Evolutionary conservation across 2,888 invertebrate species (phyloP), one percentile per base, ranked within the genome.

Genomic region (Aplocera efformata): DNA sequence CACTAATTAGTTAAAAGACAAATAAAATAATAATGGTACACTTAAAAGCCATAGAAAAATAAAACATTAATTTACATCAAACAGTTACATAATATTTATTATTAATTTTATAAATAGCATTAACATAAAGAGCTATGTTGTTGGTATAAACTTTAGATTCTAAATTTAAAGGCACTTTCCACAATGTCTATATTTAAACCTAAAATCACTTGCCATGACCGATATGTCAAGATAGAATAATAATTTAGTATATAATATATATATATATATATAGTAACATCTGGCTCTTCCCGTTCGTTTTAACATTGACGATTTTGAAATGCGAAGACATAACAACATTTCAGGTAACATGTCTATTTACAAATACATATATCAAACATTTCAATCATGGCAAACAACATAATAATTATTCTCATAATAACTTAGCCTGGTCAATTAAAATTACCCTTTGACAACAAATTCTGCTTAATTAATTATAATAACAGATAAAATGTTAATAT

Each of bases 1-100:
- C n/a, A n/a, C n/a, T n/a, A n/a, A n/a, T n/a, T n/a, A n/a, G n/a
- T n/a, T n/a, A n/a, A n/a, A n/a, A n/a, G n/a, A n/a, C n/a, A n/a
- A n/a, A n/a, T n/a, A n/a, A n/a, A n/a, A n/a, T n/a, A n/a, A n/a
- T n/a, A n/a, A n/a, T n/a, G n/a, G n/a, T n/a, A n/a, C n/a, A n/a
- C n/a, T n/a, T n/a, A n/a, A n/a, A n/a, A n/a, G n/a, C 24, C 11
- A 10, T 25, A 47, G 30, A 29, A 58, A 51, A 75, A 76, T 53
- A 67, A 70, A 58, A 71, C 61, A 63, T 47, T 56, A 50, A 55
- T 37, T 63, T 79, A 83, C 86, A 84, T 86, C 79, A 86, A 88
- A 88, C 86, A 86, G 77, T 85, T 85, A n/a, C n/a, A n/a, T n/a
- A 86, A 84, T 84, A 82, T 86, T 86, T 85, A 84, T 82, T 79